Conservation (phyloP, 1,140 invertebrate species). For the Drosophila watanabei region DNA sequence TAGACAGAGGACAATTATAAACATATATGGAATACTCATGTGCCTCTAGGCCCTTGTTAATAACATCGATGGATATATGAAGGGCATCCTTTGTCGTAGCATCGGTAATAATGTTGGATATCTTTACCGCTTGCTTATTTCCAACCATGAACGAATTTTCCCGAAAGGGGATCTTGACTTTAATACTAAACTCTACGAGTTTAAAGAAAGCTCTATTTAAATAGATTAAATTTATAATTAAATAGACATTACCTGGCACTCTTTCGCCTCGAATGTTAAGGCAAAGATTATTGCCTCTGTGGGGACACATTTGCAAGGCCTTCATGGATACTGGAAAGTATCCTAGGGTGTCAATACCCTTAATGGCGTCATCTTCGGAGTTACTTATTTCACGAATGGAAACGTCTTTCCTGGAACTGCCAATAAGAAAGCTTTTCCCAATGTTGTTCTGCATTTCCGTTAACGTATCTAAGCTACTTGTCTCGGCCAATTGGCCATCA, state of each 20-base stretch:
- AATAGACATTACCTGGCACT: conserved; percentile 36
- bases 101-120: conserved; percentile 64
- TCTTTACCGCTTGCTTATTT: conserved; percentile 43
- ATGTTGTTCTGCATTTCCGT: conserved; percentile 5
- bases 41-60: conserved; percentile 59
- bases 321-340: conserved; percentile 12
- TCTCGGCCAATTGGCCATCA: neutral
- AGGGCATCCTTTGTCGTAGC: conserved; percentile 70
- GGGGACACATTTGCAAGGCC: conserved; percentile 31
- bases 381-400: neutral
- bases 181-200: conserved; percentile 46
- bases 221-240: too few species aligned
- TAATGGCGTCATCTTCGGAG: neutral
- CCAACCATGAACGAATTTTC: conserved; percentile 38
- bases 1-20: conserved; percentile 42
- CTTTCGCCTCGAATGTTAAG: conserved; percentile 49
- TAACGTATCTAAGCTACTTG: neutral
- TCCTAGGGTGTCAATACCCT: conserved; percentile 23
- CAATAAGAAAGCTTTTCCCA: conserved; percentile 14
- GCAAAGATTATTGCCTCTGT: conserved; percentile 36
- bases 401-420: conserved; percentile 2
- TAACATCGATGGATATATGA: conserved; percentile 61
- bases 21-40: conserved; percentile 53
- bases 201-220: neutral
- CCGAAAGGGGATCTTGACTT: conserved; percentile 64